Base-by-base conservation (phyloP, 2,113 vertebrate genomes). In the Antennarius striatus region DNA sequence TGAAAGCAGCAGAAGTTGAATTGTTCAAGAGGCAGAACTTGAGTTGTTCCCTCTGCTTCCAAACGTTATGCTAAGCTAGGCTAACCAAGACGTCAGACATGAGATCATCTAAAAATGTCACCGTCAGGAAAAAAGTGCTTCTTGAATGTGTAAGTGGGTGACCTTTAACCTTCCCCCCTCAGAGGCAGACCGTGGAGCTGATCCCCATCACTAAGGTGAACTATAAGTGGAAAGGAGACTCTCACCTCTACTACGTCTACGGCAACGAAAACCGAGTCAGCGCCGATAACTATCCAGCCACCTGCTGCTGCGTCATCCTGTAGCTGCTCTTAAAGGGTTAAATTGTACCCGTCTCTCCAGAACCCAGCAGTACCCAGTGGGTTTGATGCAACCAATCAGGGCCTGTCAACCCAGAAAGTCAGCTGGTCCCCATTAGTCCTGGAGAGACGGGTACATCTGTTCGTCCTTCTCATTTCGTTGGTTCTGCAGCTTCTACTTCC, bases 181-280 rank as follows among this genome's bases (percentile, higher is more conserved):
- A 95, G 94, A 90, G 92, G 64, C 94, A 94, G 63, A 91, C 71
- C 0, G 73, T 95, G 0, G 94, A 95, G 75, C 45, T 94, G 70
- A 92, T 95, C 72, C 93, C 94, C 4, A 73, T 95, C 53, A 92
- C 93, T 2, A 92, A 89, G 54, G 90, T 93, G 8, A 77, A 60
- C 48, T 94, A 94, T 49, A 86, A 73, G 46, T 95, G 94, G 94
- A 92, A 93, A 69, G 88, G 74, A 15, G 72, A 77, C 32, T 4
- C 32, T 3, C 60, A 91, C 42, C 12, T 56, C 22, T 95, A 92
- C 78, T 92, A 14, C 1, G 89, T 94, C 29, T 93, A 88, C 28
- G 94, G 94, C 46, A 93, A 91, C 0, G 93, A 95, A 70, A 69
- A 86, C 46, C 5, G 85, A 47, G 91, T 94, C 30, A 86, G 65